Evolutionary conservation across 2,888 invertebrate genomes (phyloP), one percentile per base, ranked within the genome.

Genomic region (Rhyacophila evoluta): DNA sequence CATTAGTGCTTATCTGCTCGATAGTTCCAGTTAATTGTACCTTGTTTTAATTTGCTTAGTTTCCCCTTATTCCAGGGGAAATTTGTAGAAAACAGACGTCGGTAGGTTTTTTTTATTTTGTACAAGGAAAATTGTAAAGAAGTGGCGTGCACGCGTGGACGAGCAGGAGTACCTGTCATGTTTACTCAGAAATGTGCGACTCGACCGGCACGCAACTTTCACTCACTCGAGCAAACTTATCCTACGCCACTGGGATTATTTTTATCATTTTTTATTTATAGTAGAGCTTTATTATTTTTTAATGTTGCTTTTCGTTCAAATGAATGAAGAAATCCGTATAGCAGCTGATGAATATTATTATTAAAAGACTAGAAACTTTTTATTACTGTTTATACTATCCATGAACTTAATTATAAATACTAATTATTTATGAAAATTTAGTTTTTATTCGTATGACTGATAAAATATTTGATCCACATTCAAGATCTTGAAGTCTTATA

Each of bases 111-210:
- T 55, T 25, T 39, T 39, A n/a, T n/a, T 38, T 39, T 39, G 4
- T 25, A 55, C 55, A n/a, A 25, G 25, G 55, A 55, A 55, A 55
- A 55, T 55, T 55, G 19, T 15, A 55, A 55, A 41, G 12, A 41
- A 55, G 55, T 55, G 55, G 55, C 55, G 55, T 55, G 55, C 55
- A 55, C 55, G 55, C 55, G 55, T 55, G 55, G 55, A 55, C 55
- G 55, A 55, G 55, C 55, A 55, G 55, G 55, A 55, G 55, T 55
- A 55, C 55, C 19, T 55, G 55, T 55, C 55, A 55, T 55, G 55
- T 55, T 55, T 55, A 55, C 55, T 55, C 55, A 10, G 19, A 12
- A 55, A 55, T 25, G 55, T 55, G 19, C 55, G 19, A 55, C 25
- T 55, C 55, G 19, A 55, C 55, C 25, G 8, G 10, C 55, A 55